phyloP scores from a whole-genome alignment of 2,888 invertebrate species.

The Subacronicta megacephala region DNA sequence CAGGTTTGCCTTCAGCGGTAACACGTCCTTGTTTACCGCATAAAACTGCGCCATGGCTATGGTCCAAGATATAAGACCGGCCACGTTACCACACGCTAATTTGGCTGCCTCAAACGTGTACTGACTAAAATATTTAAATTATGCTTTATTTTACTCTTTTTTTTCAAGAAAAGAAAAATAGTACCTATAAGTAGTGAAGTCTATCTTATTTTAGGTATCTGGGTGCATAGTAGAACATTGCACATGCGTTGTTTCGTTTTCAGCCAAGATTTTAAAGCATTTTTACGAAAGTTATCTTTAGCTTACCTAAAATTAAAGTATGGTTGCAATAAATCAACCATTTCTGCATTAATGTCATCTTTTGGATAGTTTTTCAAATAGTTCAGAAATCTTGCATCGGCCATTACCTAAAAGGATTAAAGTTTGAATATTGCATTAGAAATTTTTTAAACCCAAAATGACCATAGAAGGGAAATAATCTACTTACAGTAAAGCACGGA shows the following conservation, averaged over 20 bases:
- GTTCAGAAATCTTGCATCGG: constrained; percentile 93
- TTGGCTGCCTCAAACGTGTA: constrained; percentile 96
- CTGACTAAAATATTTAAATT: constrained; percentile 62
- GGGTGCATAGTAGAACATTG: no score
- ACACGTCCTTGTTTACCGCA: constrained; percentile 96
- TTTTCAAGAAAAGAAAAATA: no score
- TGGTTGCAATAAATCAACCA: constrained; percentile 94
- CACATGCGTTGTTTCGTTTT: no score
- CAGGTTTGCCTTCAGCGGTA: constrained; percentile 95
- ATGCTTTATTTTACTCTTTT: no score
- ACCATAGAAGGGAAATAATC: no score
- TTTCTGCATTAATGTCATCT: constrained; percentile 96
- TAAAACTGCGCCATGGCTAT: constrained; percentile 95
- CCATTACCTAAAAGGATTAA: constrained; percentile 95
- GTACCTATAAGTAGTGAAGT: no score
- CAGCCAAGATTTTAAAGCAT: no score
- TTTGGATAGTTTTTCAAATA: constrained; percentile 95
- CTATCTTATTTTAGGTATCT: no score
- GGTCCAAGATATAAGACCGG: constrained; percentile 97
- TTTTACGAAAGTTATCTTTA: no score
- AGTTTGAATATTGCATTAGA: no score
- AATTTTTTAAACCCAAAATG: no score
- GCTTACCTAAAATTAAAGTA: constrained; percentile 87
- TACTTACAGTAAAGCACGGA: no score
- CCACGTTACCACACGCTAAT: constrained; percentile 96